These are phyloP conservation scores for Hirtodrosophila cameraria DNA, from an alignment of 2,888 invertebrate species.

Conservation along the genomic window DNA sequence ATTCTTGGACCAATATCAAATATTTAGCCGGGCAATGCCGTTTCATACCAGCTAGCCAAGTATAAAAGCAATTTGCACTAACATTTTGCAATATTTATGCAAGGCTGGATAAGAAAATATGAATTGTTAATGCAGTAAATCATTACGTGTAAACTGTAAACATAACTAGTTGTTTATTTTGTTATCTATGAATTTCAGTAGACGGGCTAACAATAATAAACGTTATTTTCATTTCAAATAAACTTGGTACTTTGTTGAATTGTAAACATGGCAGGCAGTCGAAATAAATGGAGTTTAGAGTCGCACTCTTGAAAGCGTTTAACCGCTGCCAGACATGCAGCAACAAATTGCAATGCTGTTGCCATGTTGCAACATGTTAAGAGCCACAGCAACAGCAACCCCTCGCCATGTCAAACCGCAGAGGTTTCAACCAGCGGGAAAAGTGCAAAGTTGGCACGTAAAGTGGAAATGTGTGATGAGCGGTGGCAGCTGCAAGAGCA, in stretches of 20 bases:
- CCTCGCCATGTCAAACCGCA: constrained; percentile 25
- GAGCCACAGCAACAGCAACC: constrained; percentile 14
- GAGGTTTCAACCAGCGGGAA: constrained; percentile 35
- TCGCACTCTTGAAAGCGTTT: constrained; percentile 28
- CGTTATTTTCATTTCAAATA: constrained; percentile 2
- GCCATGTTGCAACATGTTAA: constrained; percentile 38
- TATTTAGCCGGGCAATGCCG: no score
- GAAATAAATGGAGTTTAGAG: constrained; percentile 25
- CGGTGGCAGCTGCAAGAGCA: constrained; percentile 15
- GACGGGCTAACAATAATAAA: constrained; percentile 21
- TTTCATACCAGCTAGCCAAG: no score
- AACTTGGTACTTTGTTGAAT: constrained; percentile 31
- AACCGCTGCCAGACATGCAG: constrained; percentile 56
- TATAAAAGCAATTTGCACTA: no score
- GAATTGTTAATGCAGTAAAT: constrained; percentile 41
- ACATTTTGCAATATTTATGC: neutral
- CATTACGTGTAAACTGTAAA: constrained; percentile 15
- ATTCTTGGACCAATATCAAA: no score
- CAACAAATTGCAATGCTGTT: constrained; percentile 36
- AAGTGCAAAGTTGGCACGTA: constrained; percentile 43
- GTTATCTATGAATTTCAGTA: constrained; percentile 2
- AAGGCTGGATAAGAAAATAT: constrained; percentile 13
- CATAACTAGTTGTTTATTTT: constrained; percentile 2
- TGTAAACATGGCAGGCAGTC: constrained; percentile 6
- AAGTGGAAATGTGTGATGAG: constrained; percentile 42